These are phyloP conservation scores for Micromys minutus DNA, from an alignment of 2,113 vertebrate genomes.

Conservation along the genomic window DNA sequence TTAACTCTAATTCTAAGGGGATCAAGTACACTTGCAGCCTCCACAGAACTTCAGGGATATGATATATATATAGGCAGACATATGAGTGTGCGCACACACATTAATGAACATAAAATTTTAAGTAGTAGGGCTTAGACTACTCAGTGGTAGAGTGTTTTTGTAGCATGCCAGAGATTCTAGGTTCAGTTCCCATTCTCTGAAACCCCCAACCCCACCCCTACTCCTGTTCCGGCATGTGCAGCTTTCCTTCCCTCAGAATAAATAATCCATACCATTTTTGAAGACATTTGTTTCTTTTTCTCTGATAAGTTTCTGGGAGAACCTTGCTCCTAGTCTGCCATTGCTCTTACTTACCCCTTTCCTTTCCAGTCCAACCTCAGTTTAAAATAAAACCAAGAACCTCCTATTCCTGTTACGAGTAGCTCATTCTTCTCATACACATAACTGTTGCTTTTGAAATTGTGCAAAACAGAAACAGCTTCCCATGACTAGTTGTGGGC, in stretches of 20 bases:
- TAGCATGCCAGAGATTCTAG: background rate
- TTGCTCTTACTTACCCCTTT: background rate
- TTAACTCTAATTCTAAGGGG: background rate
- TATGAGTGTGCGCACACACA: accelerated
- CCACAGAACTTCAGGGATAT: background rate
- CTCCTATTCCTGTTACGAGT: background rate
- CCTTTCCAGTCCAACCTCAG: background rate
- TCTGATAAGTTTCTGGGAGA: background rate
- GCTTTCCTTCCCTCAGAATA: background rate
- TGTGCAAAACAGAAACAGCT: background rate
- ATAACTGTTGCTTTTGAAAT: background rate
- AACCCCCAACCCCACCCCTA: no score
- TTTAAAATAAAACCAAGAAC: background rate
- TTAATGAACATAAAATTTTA: background rate
- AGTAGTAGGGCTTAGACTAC: background rate
- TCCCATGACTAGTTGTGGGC: background rate
- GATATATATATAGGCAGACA: background rate
- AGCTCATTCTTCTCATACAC: background rate
- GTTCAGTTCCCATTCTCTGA: background rate
- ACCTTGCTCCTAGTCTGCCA: background rate
- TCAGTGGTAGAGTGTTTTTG: background rate
- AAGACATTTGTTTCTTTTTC: background rate
- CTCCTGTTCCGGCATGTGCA: background rate
- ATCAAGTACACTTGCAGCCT: background rate
- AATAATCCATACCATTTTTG: background rate